phyloP scores from a whole-genome alignment of 2,797 vertebrate genomes.

The Myotis vivesi region DNA sequence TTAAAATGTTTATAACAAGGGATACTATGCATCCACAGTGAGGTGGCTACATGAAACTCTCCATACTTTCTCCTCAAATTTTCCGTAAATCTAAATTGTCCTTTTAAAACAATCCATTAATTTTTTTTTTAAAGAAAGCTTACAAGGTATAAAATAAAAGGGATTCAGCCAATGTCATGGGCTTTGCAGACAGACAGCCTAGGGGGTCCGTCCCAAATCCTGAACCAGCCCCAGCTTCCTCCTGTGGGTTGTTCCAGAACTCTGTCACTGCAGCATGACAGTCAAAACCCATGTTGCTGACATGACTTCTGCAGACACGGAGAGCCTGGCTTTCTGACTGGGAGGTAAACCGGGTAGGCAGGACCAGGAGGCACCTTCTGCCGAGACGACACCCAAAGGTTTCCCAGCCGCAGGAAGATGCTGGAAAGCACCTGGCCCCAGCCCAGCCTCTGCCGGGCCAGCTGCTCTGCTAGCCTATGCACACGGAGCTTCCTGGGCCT shows the following conservation, averaged over 20 bases:
- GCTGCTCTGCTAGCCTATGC: neutral
- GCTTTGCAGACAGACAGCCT: neutral
- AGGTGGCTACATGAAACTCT: neutral
- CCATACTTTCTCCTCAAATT: neutral
- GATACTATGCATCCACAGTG: neutral
- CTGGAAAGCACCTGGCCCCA: constrained; percentile 53
- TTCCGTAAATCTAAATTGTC: neutral
- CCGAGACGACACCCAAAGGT: neutral
- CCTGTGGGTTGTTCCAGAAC: neutral
- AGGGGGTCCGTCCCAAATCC: neutral
- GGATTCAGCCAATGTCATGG: neutral
- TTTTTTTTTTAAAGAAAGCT: neutral
- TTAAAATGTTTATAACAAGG: neutral
- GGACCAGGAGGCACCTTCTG: neutral
- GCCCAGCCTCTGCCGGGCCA: neutral
- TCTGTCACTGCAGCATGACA: neutral
- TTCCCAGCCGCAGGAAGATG: neutral
- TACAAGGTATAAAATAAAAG: neutral
- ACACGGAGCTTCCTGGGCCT: neutral
- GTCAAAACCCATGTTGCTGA: neutral
- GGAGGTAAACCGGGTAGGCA: neutral
- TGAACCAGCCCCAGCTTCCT: neutral
- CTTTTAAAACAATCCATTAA: neutral
- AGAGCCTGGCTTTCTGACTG: neutral
- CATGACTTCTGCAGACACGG: neutral